phyloP scores from a whole-genome alignment of 2,888 invertebrate species.

The Aleiodes leptofemur region DNA sequence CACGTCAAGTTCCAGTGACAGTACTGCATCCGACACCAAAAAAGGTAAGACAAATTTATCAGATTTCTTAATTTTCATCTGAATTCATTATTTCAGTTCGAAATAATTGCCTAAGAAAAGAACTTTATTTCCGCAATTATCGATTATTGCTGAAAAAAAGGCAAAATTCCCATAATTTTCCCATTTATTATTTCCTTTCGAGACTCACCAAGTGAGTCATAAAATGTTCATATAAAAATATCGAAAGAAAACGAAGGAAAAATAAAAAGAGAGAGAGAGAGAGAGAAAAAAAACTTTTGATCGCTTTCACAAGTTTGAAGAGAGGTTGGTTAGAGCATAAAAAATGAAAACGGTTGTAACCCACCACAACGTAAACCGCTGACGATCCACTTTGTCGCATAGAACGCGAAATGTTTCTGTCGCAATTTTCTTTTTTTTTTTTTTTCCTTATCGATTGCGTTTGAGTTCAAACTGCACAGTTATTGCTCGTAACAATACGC shows the following conservation, averaged over 20 bases:
- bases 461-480: slow-evolving; percentile 54
- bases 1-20: slow-evolving; percentile 70
- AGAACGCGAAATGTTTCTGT: slow-evolving; percentile 45
- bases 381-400: slow-evolving; percentile 63
- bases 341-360: slow-evolving; percentile 53
- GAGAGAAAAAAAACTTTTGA: slow-evolving; percentile 35
- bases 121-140: background rate
- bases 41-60: slow-evolving; percentile 73
- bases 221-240: slow-evolving; percentile 43
- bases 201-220: slow-evolving; percentile 26
- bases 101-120: no score
- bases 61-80: background rate
- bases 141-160: background rate
- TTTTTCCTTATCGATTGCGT: slow-evolving; percentile 62
- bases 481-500: slow-evolving; percentile 55
- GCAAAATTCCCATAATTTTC: slow-evolving; percentile 8
- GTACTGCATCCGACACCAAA: slow-evolving; percentile 73
- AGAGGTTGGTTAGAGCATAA: slow-evolving; percentile 42
- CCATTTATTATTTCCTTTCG: slow-evolving; percentile 9
- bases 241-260: slow-evolving; percentile 49
- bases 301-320: slow-evolving; percentile 29
- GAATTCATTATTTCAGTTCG: no score
- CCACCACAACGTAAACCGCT: slow-evolving; percentile 61
- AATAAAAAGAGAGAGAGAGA: slow-evolving; percentile 4
- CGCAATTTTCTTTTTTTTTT: slow-evolving; percentile 35